Conservation (phyloP, 1,140 invertebrate species). For the Matsumurasca onukii region DNA sequence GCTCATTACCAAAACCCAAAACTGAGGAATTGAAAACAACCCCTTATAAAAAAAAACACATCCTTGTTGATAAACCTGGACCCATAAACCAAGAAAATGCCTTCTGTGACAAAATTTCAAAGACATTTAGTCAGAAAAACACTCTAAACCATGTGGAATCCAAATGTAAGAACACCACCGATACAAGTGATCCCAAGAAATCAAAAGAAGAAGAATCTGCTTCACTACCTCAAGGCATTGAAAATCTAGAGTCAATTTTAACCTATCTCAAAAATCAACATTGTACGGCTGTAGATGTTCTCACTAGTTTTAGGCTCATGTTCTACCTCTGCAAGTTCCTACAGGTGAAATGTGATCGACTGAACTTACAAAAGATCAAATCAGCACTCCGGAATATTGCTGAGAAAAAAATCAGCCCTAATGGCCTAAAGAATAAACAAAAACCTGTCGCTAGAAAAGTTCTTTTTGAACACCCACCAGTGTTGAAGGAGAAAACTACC, state of each 20-base stretch:
- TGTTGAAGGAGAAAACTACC: background rate
- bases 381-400: background rate
- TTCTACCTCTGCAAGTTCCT: background rate
- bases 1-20: no score
- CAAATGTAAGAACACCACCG: background rate
- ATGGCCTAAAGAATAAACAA: no score
- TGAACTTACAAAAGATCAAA: background rate
- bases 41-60: background rate
- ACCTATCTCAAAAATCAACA: background rate
- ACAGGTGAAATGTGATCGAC: background rate
- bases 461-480: background rate
- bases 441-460: background rate
- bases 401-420: background rate
- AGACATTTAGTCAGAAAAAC: background rate
- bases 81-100: background rate
- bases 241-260: background rate
- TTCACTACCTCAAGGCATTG: no score
- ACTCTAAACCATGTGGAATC: background rate
- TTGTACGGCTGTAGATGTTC: background rate
- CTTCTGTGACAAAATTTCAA: background rate
- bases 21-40: no score
- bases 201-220: background rate
- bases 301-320: background rate
- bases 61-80: background rate
- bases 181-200: background rate